Evolutionary conservation across 2,113 vertebrate species (phyloP).

Genomic region (Hemicordylus capensis): DNA sequence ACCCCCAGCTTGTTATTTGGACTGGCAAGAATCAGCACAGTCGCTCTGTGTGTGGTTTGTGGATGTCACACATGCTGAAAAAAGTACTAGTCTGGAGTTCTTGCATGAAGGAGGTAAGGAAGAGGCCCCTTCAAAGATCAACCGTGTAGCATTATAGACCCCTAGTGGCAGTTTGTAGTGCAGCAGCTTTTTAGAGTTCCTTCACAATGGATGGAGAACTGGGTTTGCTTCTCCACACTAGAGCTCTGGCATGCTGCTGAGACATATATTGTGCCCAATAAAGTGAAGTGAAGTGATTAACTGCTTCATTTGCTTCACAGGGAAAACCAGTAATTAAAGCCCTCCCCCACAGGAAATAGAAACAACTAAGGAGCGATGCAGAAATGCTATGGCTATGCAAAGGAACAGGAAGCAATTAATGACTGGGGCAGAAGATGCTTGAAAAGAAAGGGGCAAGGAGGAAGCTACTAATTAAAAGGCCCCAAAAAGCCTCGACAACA

Average conservation of each 20-base stretch:
- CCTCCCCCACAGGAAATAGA: background rate
- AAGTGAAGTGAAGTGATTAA: background rate
- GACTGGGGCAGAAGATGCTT: background rate
- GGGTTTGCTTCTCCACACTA: background rate
- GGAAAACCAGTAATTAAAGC: background rate
- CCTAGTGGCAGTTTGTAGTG: background rate
- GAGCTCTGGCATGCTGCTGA: no score
- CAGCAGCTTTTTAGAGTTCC: background rate
- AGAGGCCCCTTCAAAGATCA: accelerated
- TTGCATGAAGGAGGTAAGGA: accelerated
- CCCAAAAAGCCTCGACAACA: no score
- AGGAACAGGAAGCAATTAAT: background rate
- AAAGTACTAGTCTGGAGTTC: background rate
- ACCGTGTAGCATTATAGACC: background rate
- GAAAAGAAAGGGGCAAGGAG: background rate
- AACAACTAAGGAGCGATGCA: background rate
- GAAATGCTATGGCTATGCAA: background rate
- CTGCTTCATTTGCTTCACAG: background rate
- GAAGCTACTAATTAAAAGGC: no score
- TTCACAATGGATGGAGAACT: background rate
- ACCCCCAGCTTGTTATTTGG: background rate
- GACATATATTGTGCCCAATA: no score
- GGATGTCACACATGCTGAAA: background rate
- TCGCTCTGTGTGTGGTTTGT: background rate
- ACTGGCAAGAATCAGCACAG: background rate